Conservation (phyloP, 2,888 invertebrate species). For the Hydropsyche betteni region DNA sequence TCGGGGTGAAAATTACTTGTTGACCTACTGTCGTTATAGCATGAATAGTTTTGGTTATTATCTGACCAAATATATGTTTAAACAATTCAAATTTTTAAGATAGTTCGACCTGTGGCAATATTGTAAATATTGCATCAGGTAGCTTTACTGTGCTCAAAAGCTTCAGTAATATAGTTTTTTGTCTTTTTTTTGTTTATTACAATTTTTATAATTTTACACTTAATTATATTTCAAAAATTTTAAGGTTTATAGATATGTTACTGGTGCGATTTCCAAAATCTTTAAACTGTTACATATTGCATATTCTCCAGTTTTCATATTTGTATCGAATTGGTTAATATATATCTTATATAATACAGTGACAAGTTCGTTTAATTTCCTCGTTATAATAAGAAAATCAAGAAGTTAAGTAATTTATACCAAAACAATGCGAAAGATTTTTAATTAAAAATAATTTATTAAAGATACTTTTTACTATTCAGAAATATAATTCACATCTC, state of each 20-base stretch:
- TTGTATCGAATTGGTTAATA: slow-evolving; percentile 61
- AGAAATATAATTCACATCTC: slow-evolving; percentile 44
- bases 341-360: slow-evolving; percentile 6
- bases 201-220: slow-evolving; percentile 44
- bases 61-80: slow-evolving; percentile 36
- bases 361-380: neutral
- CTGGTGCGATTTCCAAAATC: slow-evolving; percentile 37
- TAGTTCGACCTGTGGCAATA: slow-evolving; percentile 41
- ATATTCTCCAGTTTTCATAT: slow-evolving; percentile 53
- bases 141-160: slow-evolving; percentile 22
- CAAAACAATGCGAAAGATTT: too few relatives aligned
- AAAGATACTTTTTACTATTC: too few relatives aligned
- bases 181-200: slow-evolving; percentile 42
- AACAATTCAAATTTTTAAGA: slow-evolving; percentile 43
- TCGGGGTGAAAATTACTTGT: slow-evolving; percentile 45
- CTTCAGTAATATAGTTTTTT: neutral
- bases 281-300: slow-evolving; percentile 44
- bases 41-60: slow-evolving; percentile 49
- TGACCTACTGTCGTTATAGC: slow-evolving; percentile 47
- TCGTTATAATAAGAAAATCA: too few relatives aligned
- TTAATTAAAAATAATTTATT: too few relatives aligned
- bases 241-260: slow-evolving; percentile 38
- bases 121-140: neutral
- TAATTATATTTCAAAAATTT: neutral
- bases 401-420: too few relatives aligned